Evolutionary conservation across 2,888 invertebrate species (phyloP).

Genomic region (Chrysodeixis includens): DNA sequence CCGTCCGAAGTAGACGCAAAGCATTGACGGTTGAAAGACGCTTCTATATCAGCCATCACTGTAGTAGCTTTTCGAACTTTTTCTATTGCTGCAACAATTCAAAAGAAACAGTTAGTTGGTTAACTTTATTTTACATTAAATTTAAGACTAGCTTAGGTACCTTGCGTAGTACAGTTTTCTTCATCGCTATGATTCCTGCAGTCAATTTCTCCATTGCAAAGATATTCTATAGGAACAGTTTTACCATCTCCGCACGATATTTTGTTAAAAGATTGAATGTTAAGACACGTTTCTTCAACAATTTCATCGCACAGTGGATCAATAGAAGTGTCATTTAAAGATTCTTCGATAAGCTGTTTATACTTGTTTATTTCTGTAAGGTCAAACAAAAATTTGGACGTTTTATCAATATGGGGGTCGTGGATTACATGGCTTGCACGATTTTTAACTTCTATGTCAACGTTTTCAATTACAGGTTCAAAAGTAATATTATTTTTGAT

Average conservation of each 20-base stretch:
- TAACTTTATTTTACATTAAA: background rate
- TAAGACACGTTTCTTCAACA: constrained; percentile 63
- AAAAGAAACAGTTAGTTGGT: background rate
- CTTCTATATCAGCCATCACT: constrained; percentile 64
- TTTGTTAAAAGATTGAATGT: constrained; percentile 67
- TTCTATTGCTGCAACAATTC: constrained; percentile 66
- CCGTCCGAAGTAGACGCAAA: constrained; percentile 51
- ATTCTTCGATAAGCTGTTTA: constrained; percentile 34
- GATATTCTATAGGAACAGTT: constrained; percentile 63
- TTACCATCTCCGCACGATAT: constrained; percentile 67
- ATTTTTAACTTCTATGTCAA: background rate
- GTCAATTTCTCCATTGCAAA: constrained; percentile 74
- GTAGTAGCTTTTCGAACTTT: constrained; percentile 62
- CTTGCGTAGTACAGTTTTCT: constrained; percentile 69
- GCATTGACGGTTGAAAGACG: constrained; percentile 64
- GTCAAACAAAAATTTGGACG: constrained; percentile 13
- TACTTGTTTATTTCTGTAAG: constrained; percentile 40
- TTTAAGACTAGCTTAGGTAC: constrained; percentile 56
- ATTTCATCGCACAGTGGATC: constrained; percentile 56
- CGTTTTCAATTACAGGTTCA: constrained; percentile 9
- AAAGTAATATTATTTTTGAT: background rate
- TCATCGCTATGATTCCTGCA: constrained; percentile 77
- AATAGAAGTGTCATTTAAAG: constrained; percentile 28
- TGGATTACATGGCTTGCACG: background rate
- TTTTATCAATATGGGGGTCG: constrained; percentile 8